Conservation (phyloP, 64 coral and sea anemone species). For the Stylophora pistillata region DNA sequence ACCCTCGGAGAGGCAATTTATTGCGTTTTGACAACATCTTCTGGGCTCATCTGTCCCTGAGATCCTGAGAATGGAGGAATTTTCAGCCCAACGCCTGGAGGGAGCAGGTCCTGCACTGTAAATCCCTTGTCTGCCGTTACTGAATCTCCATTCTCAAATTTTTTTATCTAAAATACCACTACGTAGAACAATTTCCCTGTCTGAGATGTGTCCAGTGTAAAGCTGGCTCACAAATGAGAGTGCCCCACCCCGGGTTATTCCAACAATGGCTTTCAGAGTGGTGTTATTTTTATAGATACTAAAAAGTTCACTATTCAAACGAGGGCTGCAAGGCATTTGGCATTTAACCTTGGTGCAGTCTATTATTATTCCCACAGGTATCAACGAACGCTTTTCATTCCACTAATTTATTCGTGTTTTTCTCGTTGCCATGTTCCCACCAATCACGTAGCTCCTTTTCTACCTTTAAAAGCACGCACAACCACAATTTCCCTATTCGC, state of each 20-base stretch:
- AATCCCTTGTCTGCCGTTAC: slow-evolving; percentile 16
- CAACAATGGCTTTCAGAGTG: background rate
- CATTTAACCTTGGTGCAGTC: background rate
- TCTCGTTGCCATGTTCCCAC: no score
- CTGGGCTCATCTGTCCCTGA: background rate
- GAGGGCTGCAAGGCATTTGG: background rate
- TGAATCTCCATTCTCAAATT: background rate
- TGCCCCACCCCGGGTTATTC: background rate
- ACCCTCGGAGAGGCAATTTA: slow-evolving; percentile 1
- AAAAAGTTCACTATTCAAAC: slow-evolving; percentile 6
- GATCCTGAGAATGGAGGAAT: slow-evolving; percentile 5
- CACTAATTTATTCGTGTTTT: no score
- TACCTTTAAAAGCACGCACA: no score
- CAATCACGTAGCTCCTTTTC: no score
- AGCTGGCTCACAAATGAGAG: background rate
- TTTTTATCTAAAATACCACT: background rate
- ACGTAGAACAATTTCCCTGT: no score
- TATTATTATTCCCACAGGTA: no score
- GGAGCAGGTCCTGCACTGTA: slow-evolving; percentile 7
- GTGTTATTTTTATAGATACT: background rate
- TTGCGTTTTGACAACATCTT: slow-evolving; percentile 13
- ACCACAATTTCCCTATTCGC: no score
- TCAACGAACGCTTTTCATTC: no score
- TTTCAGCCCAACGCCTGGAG: background rate
- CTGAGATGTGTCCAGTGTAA: background rate